phyloP scores from a whole-genome alignment of 2,797 vertebrate genomes.

The Setipinna tenuifilis region DNA sequence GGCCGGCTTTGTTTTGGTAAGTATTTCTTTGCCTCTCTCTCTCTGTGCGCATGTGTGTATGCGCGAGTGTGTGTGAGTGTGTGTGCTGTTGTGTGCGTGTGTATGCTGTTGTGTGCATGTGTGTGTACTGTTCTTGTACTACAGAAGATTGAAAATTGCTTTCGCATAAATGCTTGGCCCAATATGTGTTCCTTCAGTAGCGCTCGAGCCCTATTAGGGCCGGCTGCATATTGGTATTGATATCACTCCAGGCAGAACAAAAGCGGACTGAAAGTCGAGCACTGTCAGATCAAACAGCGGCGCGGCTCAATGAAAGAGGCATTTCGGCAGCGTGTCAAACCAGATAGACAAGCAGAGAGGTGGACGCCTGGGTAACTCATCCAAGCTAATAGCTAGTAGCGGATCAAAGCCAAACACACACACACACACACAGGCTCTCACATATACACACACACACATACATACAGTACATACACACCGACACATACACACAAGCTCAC shows the following conservation, averaged over 20 bases:
- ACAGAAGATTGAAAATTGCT: not conserved
- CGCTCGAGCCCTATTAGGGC: not conserved
- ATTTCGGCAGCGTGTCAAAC: not conserved
- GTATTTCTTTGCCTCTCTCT: too few relatives aligned
- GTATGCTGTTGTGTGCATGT: too few relatives aligned
- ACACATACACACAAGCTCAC: not conserved
- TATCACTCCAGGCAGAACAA: constrained; percentile 12
- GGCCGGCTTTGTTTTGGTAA: too few relatives aligned
- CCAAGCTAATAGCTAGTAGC: not conserved
- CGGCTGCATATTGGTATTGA: not conserved
- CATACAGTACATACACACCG: not conserved
- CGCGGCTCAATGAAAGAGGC: not conserved
- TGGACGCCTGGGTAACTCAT: not conserved
- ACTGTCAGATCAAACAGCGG: constrained; percentile 16
- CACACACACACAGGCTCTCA: not conserved
- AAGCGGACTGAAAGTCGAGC: not conserved
- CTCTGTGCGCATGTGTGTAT: not conserved
- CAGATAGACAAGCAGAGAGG: not conserved
- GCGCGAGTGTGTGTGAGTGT: not conserved
- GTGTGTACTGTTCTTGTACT: not conserved
- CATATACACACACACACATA: not conserved
- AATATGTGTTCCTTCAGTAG: not conserved
- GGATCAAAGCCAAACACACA: not conserved
- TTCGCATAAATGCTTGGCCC: not conserved
- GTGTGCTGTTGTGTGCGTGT: not conserved